Evolutionary conservation across 2,888 invertebrate species (phyloP).

Genomic region (Callinectes sapidus): DNA sequence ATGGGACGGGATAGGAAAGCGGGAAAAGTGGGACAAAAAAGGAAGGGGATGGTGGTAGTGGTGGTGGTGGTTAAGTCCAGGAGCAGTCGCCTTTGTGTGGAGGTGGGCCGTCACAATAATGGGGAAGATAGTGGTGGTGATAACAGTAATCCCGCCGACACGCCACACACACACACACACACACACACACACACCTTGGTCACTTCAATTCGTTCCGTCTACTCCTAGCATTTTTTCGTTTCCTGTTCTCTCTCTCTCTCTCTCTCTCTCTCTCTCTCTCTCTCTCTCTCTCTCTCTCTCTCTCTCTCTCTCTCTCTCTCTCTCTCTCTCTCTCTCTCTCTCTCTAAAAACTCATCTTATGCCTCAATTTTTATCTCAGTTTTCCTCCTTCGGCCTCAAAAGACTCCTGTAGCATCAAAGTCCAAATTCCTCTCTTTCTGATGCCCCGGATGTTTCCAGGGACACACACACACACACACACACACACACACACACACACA

Average conservation of each 20-base stretch:
- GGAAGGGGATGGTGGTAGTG: not conserved
- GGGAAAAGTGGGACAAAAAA: conserved; percentile 23
- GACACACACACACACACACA: conserved; percentile 15
- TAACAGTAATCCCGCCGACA: conserved; percentile 34
- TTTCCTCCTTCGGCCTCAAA: not conserved
- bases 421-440: not conserved
- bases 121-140: conserved; percentile 30
- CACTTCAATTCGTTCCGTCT: not conserved
- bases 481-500: conserved; percentile 12
- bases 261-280: not conserved
- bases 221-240: not conserved
- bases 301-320: too few relatives aligned
- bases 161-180: conserved; percentile 27
- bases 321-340: too few relatives aligned
- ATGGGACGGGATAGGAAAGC: not conserved
- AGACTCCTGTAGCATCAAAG: not conserved
- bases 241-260: not conserved
- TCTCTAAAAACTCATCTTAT: not conserved
- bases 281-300: not conserved
- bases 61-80: not conserved
- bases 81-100: conserved; percentile 16
- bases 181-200: not conserved
- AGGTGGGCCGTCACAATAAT: conserved; percentile 27
- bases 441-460: not conserved
- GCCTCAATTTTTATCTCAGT: not conserved